phyloP scores from a whole-genome alignment of 2,113 vertebrate species.

The Cyanoramphus novaezelandiae region DNA sequence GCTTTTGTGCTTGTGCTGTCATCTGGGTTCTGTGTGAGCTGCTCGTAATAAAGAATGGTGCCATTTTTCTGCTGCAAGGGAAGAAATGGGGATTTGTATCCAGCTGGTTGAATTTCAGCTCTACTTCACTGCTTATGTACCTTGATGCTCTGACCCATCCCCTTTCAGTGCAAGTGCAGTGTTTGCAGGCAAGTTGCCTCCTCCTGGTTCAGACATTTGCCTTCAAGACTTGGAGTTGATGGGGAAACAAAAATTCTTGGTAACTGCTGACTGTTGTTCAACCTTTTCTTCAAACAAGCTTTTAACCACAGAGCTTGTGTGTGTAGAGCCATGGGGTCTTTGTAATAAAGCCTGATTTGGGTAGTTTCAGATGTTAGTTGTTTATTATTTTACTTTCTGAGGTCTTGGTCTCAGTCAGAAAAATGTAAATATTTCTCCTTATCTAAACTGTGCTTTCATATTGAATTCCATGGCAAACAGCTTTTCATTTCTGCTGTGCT shows the following conservation, averaged over 20 bases:
- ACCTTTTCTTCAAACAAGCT: background rate
- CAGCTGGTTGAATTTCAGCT: background rate
- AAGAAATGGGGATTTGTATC: background rate
- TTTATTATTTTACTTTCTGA: background rate
- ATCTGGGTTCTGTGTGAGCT: background rate
- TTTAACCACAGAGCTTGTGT: background rate
- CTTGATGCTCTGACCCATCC: background rate
- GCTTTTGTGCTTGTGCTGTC: background rate
- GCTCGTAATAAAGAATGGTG: fast-evolving
- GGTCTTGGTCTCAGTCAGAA: background rate
- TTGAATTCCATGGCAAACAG: background rate
- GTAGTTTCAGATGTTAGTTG: background rate
- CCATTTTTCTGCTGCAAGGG: background rate
- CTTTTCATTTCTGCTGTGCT: background rate
- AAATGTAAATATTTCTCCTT: background rate
- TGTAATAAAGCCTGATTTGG: background rate
- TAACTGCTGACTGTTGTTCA: background rate
- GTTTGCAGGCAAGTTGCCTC: background rate
- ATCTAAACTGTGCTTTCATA: background rate
- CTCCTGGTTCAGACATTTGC: background rate
- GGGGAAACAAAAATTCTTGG: background rate
- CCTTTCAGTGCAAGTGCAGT: background rate
- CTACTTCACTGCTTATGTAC: background rate
- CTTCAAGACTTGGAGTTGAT: background rate
- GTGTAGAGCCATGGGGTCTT: background rate